These are phyloP conservation scores for Cheilosia vernalis DNA, from an alignment of 2,888 invertebrate species.

Conservation along the genomic window DNA sequence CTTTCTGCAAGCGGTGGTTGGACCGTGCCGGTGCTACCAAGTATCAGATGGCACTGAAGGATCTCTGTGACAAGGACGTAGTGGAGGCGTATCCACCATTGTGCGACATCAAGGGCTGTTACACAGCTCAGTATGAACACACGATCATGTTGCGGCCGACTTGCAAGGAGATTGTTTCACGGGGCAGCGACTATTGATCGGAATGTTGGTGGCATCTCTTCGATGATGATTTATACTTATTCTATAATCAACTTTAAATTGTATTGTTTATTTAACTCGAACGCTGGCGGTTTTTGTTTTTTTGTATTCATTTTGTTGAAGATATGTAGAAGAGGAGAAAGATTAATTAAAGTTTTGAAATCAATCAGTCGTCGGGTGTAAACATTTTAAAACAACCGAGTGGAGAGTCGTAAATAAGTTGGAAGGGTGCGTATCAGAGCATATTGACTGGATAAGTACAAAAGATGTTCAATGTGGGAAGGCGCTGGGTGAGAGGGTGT, in stretches of 20 bases:
- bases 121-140: constrained; percentile 99
- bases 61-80: constrained; percentile 98
- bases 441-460: not conserved
- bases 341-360: constrained; percentile 25
- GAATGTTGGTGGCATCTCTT: constrained; percentile 6
- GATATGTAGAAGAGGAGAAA: not conserved
- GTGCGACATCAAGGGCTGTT: constrained; percentile 98
- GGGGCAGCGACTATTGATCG: constrained; percentile 93
- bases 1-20: constrained; percentile 99
- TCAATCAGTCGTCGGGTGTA: not conserved
- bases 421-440: not conserved
- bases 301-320: constrained; percentile 26
- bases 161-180: constrained; percentile 98
- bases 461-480: no score
- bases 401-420: no score
- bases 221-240: constrained; percentile 35
- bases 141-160: constrained; percentile 98
- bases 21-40: constrained; percentile 98
- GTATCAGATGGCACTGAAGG: constrained; percentile 99
- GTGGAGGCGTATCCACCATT: constrained; percentile 99
- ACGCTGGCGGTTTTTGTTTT: constrained; percentile 13
- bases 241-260: constrained; percentile 41
- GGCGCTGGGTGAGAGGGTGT: no score
- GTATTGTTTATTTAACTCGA: constrained; percentile 33
- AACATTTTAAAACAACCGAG: no score